These are phyloP conservation scores for Drosophila ustulata DNA, from an alignment of 2,888 invertebrate genomes.

Conservation along the genomic window DNA sequence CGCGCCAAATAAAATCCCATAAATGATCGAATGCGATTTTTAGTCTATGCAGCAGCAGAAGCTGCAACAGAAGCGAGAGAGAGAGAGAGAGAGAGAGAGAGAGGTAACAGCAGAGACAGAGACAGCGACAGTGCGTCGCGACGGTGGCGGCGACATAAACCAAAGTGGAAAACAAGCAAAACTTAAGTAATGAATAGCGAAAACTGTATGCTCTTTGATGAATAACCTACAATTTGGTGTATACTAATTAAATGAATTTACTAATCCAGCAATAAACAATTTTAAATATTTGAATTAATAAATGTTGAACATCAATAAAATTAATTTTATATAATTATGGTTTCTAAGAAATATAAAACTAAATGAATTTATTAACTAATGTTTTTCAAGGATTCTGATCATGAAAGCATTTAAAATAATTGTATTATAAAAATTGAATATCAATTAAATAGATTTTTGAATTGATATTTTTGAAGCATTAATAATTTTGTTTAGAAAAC, in stretches of 20 bases:
- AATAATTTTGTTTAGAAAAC: too few relatives aligned
- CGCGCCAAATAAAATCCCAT: constrained; percentile 84
- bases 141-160: constrained; percentile 64
- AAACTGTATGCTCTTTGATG: constrained; percentile 34
- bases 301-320: too few relatives aligned
- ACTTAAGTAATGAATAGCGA: not conserved
- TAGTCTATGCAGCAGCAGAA: constrained; percentile 70
- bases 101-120: not conserved
- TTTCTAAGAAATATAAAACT: too few relatives aligned
- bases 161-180: constrained; percentile 56
- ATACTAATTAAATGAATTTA: not conserved
- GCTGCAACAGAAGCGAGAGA: not conserved
- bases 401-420: too few relatives aligned
- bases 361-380: too few relatives aligned
- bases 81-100: too few relatives aligned
- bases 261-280: not conserved
- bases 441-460: too few relatives aligned
- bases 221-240: too few relatives aligned
- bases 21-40: constrained; percentile 83
- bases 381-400: too few relatives aligned
- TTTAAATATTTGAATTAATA: not conserved
- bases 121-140: constrained; percentile 42
- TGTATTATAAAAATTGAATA: too few relatives aligned
- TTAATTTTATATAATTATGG: too few relatives aligned
- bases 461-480: too few relatives aligned